A percentile compares a stretch with the other conserved stretches of the same genome.
phyloP scores from a whole-genome alignment of 2,113 vertebrate genomes.

The Nycticorax nycticorax region DNA sequence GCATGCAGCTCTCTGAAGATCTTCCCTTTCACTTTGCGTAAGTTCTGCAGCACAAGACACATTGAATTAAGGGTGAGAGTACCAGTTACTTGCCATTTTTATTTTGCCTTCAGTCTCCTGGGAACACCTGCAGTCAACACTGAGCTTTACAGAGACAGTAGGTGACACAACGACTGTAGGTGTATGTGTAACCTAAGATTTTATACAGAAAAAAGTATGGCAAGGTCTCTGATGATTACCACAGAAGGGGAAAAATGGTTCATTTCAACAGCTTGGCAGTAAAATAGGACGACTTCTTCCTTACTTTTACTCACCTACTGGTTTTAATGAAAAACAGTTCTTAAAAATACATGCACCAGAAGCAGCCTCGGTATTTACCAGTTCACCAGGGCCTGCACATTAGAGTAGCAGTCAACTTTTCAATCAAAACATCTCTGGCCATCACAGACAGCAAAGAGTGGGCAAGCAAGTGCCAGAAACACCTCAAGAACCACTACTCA shows the following conservation, averaged over 20 bases:
- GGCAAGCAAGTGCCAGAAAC: neutral
- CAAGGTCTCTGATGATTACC: neutral
- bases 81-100: neutral
- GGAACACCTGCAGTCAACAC: neutral
- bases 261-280: neutral
- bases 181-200: neutral
- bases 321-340: neutral
- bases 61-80: neutral
- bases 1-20: constrained; percentile 31
- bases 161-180: neutral
- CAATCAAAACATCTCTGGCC: neutral
- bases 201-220: neutral
- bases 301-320: neutral
- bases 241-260: neutral
- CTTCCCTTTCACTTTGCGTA: constrained; percentile 15
- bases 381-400: neutral
- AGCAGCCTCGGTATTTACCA: neutral
- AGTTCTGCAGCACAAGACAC: neutral
- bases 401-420: neutral
- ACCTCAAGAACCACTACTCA: neutral
- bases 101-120: neutral
- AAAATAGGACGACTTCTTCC: neutral
- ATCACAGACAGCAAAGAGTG: neutral
- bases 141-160: neutral
- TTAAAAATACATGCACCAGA: neutral